Percentiles rank a stretch among this genome's conserved stretches.
phyloP scores from a whole-genome alignment of 2,113 vertebrate genomes.

The Pedetes capensis region DNA sequence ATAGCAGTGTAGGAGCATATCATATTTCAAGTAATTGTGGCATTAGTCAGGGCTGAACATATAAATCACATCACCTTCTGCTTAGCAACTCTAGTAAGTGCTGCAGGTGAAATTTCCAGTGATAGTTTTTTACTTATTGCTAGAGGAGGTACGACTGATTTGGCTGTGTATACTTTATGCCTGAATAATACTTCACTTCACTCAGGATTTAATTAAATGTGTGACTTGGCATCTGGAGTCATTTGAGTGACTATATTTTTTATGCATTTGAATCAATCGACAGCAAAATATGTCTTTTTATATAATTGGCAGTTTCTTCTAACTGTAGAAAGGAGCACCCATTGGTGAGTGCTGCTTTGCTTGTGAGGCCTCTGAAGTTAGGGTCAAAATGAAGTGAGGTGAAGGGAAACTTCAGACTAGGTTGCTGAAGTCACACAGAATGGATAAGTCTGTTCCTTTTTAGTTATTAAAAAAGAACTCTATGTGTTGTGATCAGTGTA shows the following conservation, averaged over 20 bases:
- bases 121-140: neutral
- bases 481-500: neutral
- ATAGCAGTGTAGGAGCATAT: constrained; percentile 1
- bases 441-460: neutral
- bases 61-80: constrained; percentile 23
- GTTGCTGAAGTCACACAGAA: neutral
- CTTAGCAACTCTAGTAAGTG: neutral
- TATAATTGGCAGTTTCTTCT: neutral
- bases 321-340: neutral
- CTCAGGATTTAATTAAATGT: constrained; percentile 40
- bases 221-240: constrained; percentile 31
- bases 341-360: neutral
- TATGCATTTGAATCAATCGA: constrained; percentile 37
- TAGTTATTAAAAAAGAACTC: neutral
- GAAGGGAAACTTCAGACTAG: neutral
- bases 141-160: neutral
- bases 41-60: neutral
- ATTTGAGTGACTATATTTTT: constrained; percentile 42
- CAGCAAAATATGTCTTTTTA: neutral
- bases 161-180: neutral
- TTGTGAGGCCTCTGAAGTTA: neutral
- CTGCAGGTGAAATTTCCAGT: neutral
- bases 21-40: constrained; percentile 35
- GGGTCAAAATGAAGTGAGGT: neutral
- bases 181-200: constrained; percentile 18